Percentiles rank a stretch among this genome's conserved stretches.
phyloP scores from a whole-genome alignment of 1,140 invertebrate genomes.

The Bathynomus jamesi region DNA sequence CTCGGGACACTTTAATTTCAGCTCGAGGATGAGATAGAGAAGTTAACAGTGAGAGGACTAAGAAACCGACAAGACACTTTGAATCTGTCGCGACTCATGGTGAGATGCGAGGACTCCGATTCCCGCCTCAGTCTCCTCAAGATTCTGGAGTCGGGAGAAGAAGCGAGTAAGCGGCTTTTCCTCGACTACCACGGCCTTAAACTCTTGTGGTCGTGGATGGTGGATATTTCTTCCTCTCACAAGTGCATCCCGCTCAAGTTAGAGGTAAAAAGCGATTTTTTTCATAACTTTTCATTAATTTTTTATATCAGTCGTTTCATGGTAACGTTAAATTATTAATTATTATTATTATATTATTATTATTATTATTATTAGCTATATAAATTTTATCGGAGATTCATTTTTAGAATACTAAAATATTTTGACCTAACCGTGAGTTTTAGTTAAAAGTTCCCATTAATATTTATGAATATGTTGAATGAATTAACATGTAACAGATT shows the following conservation, averaged over 20 bases:
- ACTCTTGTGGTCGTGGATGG: conserved; percentile 85
- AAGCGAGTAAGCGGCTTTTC: conserved; percentile 76
- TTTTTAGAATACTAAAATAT: too few relatives aligned
- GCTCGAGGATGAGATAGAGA: conserved; percentile 51
- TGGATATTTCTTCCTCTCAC: conserved; percentile 48
- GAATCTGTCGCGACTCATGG: conserved; percentile 79
- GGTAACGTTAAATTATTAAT: too few relatives aligned
- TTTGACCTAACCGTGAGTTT: too few relatives aligned
- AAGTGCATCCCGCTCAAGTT: conserved; percentile 44
- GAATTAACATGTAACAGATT: too few relatives aligned
- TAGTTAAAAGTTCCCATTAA: too few relatives aligned
- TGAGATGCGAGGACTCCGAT: conserved; percentile 70
- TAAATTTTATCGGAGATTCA: too few relatives aligned
- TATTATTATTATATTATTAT: too few relatives aligned
- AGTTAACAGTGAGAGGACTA: conserved; percentile 61
- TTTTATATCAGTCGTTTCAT: too few relatives aligned
- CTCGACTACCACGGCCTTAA: conserved; percentile 89
- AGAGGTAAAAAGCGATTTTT: conserved; percentile 46
- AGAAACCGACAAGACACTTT: conserved; percentile 83
- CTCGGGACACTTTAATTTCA: too few relatives aligned
- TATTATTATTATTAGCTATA: too few relatives aligned
- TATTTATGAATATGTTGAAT: too few relatives aligned
- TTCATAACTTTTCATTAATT: too few relatives aligned
- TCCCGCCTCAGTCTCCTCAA: conserved; percentile 57
- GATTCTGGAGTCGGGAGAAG: conserved; percentile 59